These are phyloP conservation scores for Cisticola juncidis DNA, from an alignment of 2,113 vertebrate genomes.

Conservation along the genomic window DNA sequence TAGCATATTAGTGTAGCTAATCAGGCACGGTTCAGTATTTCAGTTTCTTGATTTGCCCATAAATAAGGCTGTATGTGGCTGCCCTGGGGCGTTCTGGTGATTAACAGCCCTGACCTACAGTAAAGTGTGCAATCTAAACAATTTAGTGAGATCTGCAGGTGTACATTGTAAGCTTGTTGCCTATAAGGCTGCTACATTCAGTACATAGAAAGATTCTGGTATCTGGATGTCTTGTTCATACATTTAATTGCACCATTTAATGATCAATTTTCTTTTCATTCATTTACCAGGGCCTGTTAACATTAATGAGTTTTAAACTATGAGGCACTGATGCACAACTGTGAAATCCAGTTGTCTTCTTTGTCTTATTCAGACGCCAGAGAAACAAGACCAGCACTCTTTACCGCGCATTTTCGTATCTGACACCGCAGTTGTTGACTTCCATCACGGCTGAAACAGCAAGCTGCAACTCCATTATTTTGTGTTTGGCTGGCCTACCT, in stretches of 20 bases:
- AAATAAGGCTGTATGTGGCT: slow-evolving; percentile 86
- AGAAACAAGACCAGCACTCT: not conserved
- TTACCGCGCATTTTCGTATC: not conserved
- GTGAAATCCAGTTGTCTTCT: not conserved
- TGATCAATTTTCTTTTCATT: slow-evolving; percentile 57
- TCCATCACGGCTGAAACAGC: not conserved
- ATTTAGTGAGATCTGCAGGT: slow-evolving; percentile 62
- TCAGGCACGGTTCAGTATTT: slow-evolving; percentile 93
- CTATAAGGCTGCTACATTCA: not conserved
- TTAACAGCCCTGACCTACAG: slow-evolving; percentile 91
- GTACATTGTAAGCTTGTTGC: slow-evolving; percentile 30
- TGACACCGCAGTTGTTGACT: not conserved
- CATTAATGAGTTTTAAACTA: slow-evolving; percentile 36
- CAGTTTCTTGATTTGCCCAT: slow-evolving; percentile 91
- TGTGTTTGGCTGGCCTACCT: not conserved
- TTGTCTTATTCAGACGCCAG: not conserved
- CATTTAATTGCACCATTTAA: slow-evolving; percentile 48
- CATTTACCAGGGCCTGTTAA: slow-evolving; percentile 5
- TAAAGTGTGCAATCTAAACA: slow-evolving; percentile 79
- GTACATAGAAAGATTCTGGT: not conserved
- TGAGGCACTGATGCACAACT: not conserved
- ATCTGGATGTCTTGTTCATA: slow-evolving; percentile 17
- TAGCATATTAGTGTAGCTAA: slow-evolving; percentile 97
- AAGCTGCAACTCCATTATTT: not conserved
- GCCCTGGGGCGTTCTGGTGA: slow-evolving; percentile 86